Conservation (phyloP, 2,797 vertebrate species). For the Amblyopsis hoosieri region DNA sequence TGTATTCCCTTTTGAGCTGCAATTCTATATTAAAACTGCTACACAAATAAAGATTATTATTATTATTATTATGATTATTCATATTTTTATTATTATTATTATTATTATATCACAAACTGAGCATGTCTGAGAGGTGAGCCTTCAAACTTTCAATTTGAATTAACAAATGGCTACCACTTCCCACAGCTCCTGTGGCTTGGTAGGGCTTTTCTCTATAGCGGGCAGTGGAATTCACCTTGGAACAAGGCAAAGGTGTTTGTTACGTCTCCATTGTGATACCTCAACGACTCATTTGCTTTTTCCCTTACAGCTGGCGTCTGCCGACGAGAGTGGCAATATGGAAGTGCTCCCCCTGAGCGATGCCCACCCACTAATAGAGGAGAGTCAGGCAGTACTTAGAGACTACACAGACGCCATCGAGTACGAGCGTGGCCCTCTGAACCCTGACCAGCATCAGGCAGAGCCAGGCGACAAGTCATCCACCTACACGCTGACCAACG, state of each 20-base stretch:
- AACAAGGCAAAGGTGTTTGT: neutral
- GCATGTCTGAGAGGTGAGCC: no score
- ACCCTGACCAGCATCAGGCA: constrained; percentile 72
- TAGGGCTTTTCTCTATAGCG: no score
- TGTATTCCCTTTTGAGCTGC: no score
- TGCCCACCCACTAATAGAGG: constrained; percentile 59
- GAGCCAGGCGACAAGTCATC: constrained; percentile 71
- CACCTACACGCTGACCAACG: constrained; percentile 74
- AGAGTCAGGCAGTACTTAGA: constrained; percentile 65
- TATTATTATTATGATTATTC: no score
- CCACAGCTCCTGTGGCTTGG: no score
- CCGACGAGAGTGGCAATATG: constrained; percentile 68
- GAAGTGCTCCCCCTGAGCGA: constrained; percentile 58
- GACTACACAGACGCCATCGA: constrained; percentile 68
- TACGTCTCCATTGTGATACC: neutral
- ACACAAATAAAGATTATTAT: no score
- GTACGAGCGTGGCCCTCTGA: constrained; percentile 62
- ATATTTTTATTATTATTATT: no score
- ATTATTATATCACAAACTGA: no score
- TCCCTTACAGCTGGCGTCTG: constrained; percentile 59
- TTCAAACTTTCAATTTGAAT: no score
- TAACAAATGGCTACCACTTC: no score
- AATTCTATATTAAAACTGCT: no score
- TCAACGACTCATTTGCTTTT: neutral
- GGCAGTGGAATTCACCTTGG: neutral